Evolutionary conservation across 2,888 invertebrate species (phyloP), one percentile per base, ranked within the genome.

Genomic region (Lasioglossum figueresi): DNA sequence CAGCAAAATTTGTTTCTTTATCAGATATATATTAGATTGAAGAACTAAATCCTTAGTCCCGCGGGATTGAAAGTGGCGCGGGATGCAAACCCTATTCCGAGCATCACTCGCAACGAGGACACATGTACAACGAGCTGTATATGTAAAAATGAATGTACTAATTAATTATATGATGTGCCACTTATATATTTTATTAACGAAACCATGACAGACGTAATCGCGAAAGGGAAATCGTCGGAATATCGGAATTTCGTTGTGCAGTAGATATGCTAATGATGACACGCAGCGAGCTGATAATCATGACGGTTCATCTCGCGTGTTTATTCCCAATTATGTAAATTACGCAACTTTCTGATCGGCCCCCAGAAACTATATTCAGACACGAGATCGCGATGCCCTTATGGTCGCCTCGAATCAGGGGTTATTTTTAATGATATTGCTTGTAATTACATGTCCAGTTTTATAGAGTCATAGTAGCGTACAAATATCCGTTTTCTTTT

Each of bases 311-410:
- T 90, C 90, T 83, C 86, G 83, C 87, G 83, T 85, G 83, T 88
- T 90, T 86, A 88, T 91, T 88, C 80, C 87, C 86, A 86, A 91
- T 90, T 89, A 90, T 91, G 91, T 75, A 88, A 89, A 90, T 88
- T 71, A 72, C 63, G 71, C 45, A 81, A 85, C 75, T 88, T 86
- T 86, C 81, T 83, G 89, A 88, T 90, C 86, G 80, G 78, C 82
- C 40, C 70, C 66, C 71, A 43, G 71, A 72, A 85, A 85, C 72
- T 83, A 76, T 88, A 85, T 87, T 83, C 85, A 82, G 82, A 56
- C 85, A 83, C 78, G 86, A 85, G 81, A 88, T 83, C 83, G 70
- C 71, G 84, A 83, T 89, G 82, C 82, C 68, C 76, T 75, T 68
- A 63, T 68, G 73, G 86, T 70, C 82, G 82, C 85, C 71, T 76